Conservation (phyloP, 2,888 invertebrate genomes). For the Polydrusus tereticollis region DNA sequence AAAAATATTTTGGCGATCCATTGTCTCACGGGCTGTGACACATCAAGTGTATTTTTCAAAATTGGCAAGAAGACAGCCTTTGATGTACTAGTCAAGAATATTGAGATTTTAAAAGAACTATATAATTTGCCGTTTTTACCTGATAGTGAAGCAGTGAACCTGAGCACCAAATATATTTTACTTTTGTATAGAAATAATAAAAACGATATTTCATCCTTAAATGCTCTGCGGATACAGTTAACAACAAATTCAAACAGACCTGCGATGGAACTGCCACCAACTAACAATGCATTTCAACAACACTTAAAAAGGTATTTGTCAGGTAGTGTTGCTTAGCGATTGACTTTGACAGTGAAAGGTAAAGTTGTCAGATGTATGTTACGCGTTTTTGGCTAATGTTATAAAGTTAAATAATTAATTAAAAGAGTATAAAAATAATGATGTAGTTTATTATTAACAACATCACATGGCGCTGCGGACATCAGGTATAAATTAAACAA, state of each 20-base stretch:
- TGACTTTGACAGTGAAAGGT: too few relatives aligned
- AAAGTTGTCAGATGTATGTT: too few relatives aligned
- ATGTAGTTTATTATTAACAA: too few relatives aligned
- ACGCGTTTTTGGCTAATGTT: too few relatives aligned
- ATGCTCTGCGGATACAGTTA: too few relatives aligned
- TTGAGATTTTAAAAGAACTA: slow-evolving; percentile 16
- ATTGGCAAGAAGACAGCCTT: slow-evolving; percentile 26
- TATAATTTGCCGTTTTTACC: slow-evolving; percentile 1
- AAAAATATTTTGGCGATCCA: slow-evolving; percentile 4
- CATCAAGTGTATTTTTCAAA: slow-evolving; percentile 20
- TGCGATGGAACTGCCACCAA: slow-evolving; percentile 24
- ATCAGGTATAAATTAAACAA: too few relatives aligned
- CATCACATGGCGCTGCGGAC: too few relatives aligned
- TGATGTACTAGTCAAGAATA: slow-evolving; percentile 19
- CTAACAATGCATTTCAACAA: slow-evolving; percentile 22
- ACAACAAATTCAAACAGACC: slow-evolving; percentile 20
- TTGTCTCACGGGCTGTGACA: too few relatives aligned
- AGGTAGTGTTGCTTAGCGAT: too few relatives aligned
- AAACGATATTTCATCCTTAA: slow-evolving; percentile 29
- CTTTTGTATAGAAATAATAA: slow-evolving; percentile 34
- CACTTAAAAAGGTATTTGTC: slow-evolving; percentile 21
- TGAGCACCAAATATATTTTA: slow-evolving; percentile 29
- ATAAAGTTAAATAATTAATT: too few relatives aligned
- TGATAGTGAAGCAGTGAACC: slow-evolving; percentile 14
- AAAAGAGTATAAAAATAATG: too few relatives aligned